phyloP scores from a whole-genome alignment of 1,140 invertebrate species.

The Elymnias hypermnestra region DNA sequence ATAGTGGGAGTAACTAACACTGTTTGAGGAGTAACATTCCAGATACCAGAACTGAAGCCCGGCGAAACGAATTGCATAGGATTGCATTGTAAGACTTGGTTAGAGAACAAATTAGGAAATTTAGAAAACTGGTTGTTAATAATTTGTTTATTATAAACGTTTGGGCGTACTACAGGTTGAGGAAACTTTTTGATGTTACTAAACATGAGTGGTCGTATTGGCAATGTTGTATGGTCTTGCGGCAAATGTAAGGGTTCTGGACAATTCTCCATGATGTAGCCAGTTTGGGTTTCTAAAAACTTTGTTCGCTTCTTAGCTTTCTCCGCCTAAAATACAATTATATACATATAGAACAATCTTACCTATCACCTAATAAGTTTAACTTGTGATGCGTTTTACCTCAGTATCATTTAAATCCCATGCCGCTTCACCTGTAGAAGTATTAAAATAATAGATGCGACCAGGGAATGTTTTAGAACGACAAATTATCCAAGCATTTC shows the following conservation, averaged over 20 bases:
- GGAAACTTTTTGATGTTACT: background rate
- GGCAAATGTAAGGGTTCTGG: conserved; percentile 45
- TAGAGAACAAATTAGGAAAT: background rate
- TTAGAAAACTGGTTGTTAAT: conserved; percentile 18
- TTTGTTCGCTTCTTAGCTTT: conserved; percentile 31
- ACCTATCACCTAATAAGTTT: too few species aligned
- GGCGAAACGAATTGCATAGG: conserved; percentile 7
- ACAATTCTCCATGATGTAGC: conserved; percentile 20
- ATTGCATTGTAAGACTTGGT: conserved; percentile 6
- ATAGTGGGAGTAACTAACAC: conserved; percentile 17
- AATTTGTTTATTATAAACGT: conserved; percentile 18
- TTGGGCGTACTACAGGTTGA: conserved; percentile 6
- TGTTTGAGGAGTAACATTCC: conserved; percentile 22
- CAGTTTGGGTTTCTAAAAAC: conserved; percentile 19
- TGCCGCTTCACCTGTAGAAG: conserved; percentile 38
- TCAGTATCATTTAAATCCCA: conserved; percentile 46
- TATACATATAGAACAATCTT: too few species aligned
- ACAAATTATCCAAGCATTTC: conserved; percentile 39
- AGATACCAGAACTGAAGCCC: conserved; percentile 20
- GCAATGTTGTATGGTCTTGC: conserved; percentile 12
- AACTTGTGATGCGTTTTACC: conserved; percentile 18
- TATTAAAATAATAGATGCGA: conserved; percentile 49
- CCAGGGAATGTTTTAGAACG: conserved; percentile 40
- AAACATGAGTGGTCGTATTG: background rate
- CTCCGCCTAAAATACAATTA: conserved; percentile 28